Evolutionary conservation across 1,140 invertebrate genomes (phyloP), one percentile per base, ranked within the genome.

Genomic region (Brachystomella parvula): DNA sequence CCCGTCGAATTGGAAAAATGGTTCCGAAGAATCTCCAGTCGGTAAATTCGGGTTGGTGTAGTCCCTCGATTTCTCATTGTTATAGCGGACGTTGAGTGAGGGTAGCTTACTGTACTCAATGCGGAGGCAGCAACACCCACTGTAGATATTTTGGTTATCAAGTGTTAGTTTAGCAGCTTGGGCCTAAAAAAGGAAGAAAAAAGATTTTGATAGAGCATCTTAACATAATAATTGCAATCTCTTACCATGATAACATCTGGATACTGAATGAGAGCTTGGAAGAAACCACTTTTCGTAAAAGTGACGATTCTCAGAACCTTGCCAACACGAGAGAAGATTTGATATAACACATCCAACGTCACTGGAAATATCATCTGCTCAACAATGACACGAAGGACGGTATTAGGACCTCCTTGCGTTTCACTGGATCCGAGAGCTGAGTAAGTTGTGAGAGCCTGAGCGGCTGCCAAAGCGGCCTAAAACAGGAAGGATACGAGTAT

Each of bases 71-170:
- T 99, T 99, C 82, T 99, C 96, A 81, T 99, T 99, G 83, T 99
- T 99, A 83, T 96, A 99, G 79, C 97, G 98, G 33, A 99, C 95
- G 80, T 98, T 98, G 67, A 99, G 83, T 67, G 90, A 94, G 67
- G 89, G 88, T 84, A 99, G 86, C 81, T 99, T 99, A 72, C 92
- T 96, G 82, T 96, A 99, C 80, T 99, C 96, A 75, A 99, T 98
- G 76, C 94, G 89, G 74, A 99, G 82, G n/a, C 94, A 97, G 82
- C 96, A 98, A 82, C 96, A 98, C 49, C 92, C 94, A 79, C 96
- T 98, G 85, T 98, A 99, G 75, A 99, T 96, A 77, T 98, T 98
- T 80, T 98, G 96, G 0, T 95, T 94, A 78, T 99, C 94, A 71
- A 99, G 81, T 47, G 91, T 87, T 87, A 94, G 83, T 1, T 59